A percentile compares a stretch with the other conserved stretches of the same genome.
phyloP scores from a whole-genome alignment of 2,797 vertebrate species.

The Capromys pilorides region DNA sequence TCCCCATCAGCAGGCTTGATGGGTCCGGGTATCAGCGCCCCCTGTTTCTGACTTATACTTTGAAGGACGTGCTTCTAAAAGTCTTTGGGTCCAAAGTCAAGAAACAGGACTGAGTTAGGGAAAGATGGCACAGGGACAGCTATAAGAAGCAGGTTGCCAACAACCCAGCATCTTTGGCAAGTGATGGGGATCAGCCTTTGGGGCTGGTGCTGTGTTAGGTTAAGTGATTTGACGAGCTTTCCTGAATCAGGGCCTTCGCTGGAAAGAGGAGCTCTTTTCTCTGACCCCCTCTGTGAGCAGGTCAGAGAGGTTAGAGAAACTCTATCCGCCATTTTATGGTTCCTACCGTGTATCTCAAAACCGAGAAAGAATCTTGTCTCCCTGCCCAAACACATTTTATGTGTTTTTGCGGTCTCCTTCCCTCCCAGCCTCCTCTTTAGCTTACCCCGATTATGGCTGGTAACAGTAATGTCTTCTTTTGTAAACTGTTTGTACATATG shows the following conservation, averaged over 20 bases:
- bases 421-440: not conserved
- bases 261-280: constrained; percentile 2
- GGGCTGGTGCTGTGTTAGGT: not conserved
- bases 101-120: constrained; percentile 18
- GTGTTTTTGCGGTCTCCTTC: not conserved
- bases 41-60: constrained; percentile 22
- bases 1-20: not conserved
- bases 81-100: constrained; percentile 24
- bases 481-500: constrained; percentile 81
- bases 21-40: not conserved
- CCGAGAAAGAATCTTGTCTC: constrained; percentile 23
- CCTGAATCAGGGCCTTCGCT: not conserved
- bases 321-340: not conserved
- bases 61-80: constrained; percentile 57
- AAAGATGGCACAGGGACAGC: not conserved
- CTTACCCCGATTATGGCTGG: not conserved
- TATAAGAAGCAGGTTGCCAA: not conserved
- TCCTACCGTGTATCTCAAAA: not conserved
- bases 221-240: constrained; percentile 2
- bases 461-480: constrained; percentile 65
- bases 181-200: not conserved
- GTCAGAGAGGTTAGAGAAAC: not conserved
- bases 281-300: not conserved
- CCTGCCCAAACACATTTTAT: constrained; percentile 27
- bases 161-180: not conserved